Base-by-base conservation (phyloP, 2,888 invertebrate species). In the Coremacera marginata region DNA sequence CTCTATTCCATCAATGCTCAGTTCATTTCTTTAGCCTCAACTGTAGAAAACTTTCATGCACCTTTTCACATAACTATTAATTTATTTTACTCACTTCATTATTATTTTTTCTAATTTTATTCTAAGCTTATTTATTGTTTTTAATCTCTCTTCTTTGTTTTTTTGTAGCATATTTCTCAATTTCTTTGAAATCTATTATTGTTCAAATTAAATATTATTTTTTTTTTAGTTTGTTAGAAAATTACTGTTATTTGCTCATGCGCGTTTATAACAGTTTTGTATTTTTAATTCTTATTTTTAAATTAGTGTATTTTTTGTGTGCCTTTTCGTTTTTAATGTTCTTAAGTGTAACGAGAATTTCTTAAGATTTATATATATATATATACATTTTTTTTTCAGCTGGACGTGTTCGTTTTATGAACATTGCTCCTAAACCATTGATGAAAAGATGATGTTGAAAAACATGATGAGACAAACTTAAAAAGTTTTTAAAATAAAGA, bases 341-440 rank as follows among this genome's bases (percentile, higher is more conserved):
- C 25, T 44, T 49, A 44, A 67, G 25, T 68, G 37, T 65, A 65
- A 37, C 31, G 31, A 25, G 16, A 11, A 34, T 27, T 37, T 65
- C 19, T 65, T 65, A 65, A 65, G 63, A 5, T 31, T 51, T 11
- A 11, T 44, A 37, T 37, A 55, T 19, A 55, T 55, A 5, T 7
- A 19, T 55, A 22, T 55, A 19, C n/a, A 34, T 25, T 16, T 37
- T 55, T 67, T 67, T 74, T 74, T 55, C 74, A 74, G 74, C 27
- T 60, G 67, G 65, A 74, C 51, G 37, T 79, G 79, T 78, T 74
- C 63, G 71, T 73, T 73, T 73, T 57, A 77, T 68, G 75, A 75
- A 75, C 71, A 80, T 65, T 72, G 73, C 51, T 51, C 57, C 73
- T 71, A 76, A 52, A 55, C 75, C 75, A 75, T 68, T 75, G 75